Evolutionary conservation across 2,113 vertebrate species (phyloP), one percentile per base, ranked within the genome.

Genomic region (Cheilinus undulatus): DNA sequence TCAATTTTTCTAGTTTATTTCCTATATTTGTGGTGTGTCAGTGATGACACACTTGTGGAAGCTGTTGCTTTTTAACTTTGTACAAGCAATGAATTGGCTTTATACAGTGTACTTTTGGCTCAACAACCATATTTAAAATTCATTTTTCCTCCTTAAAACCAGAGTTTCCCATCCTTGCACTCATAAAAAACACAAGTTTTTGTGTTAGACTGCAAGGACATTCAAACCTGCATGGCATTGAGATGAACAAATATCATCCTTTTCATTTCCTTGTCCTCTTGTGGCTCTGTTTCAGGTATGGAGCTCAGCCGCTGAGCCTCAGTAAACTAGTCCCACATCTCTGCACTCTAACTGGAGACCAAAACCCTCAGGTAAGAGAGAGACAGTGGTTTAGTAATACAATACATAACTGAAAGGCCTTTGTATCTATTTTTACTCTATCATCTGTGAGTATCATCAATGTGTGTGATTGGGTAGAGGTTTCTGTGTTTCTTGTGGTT

Each of bases 311-410:
- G 0, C 89, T 99, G 89, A 93, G 91, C 71, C 93, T 99, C 88
- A 98, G 94, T 93, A 98, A 99, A 89, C 84, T 98, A 75, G 95
- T 99, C 71, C 97, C 96, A 27, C 95, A 96, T 86, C 93, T 99
- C 69, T 98, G 97, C 85, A 17, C 92, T 80, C 90, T 95, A 2
- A 93, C 95, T 76, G 96, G 95, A 89, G 97, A 99, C 92, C 97
- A 96, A 14, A 97, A 97, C 81, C 95, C 95, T 82, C 97, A 98
- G 95, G 97, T 99, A 89, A 93, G 91, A 63, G 2, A 45, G 14
- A 38, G 38, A n/a, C 12, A 23, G 13, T 4, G 2, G 51, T 60
- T 19, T 12, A 36, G 13, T n/a, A 52, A 24, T 19, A 17, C 70
- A 32, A 63, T 14, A 7, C n/a, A 32, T 13, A 3, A 66, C 52